These are phyloP conservation scores for Desoria tigrina DNA, from an alignment of 2,888 invertebrate species.

Conservation along the genomic window DNA sequence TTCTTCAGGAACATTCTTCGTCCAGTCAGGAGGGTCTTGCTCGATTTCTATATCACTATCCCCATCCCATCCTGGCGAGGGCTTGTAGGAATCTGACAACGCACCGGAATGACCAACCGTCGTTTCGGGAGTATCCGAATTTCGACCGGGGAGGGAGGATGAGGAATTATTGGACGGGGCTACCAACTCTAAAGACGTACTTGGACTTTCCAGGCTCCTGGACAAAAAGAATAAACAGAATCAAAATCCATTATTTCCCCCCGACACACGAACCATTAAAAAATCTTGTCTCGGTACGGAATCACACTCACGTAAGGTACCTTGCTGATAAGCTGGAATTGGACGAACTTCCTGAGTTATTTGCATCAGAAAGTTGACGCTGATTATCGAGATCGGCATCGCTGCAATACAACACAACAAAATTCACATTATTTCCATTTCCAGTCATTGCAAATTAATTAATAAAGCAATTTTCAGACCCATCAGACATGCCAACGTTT, in stretches of 20 bases:
- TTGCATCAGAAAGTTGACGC: slow-evolving; percentile 58
- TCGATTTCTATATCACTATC: slow-evolving; percentile 66
- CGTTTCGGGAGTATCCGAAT: slow-evolving; percentile 53
- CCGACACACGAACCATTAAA: slow-evolving; percentile 7
- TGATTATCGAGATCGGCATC: slow-evolving; percentile 69
- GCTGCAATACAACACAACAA: slow-evolving; percentile 58
- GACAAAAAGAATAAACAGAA: slow-evolving; percentile 51
- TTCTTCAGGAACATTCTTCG: slow-evolving; percentile 73
- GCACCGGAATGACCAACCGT: slow-evolving; percentile 41
- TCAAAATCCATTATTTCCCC: slow-evolving; percentile 7
- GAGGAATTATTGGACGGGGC: slow-evolving; percentile 55
- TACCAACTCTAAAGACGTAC: slow-evolving; percentile 71
- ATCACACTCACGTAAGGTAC: slow-evolving; percentile 55
- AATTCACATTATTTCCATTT: neutral
- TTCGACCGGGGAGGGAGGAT: slow-evolving; percentile 45
- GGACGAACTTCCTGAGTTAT: slow-evolving; percentile 70
- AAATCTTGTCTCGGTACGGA: neutral
- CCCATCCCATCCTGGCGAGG: slow-evolving; percentile 46
- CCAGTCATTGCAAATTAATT: slow-evolving; percentile 22
- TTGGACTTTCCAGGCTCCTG: slow-evolving; percentile 71
- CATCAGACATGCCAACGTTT: neutral
- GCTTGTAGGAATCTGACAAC: slow-evolving; percentile 33
- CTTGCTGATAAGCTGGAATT: slow-evolving; percentile 69
- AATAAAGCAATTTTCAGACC: slow-evolving; percentile 19
- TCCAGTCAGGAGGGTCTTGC: slow-evolving; percentile 76